A percentile compares a stretch with the other conserved stretches of the same genome.
Conservation (phyloP, 2,113 vertebrate genomes). For the Halichoeres trimaculatus region DNA sequence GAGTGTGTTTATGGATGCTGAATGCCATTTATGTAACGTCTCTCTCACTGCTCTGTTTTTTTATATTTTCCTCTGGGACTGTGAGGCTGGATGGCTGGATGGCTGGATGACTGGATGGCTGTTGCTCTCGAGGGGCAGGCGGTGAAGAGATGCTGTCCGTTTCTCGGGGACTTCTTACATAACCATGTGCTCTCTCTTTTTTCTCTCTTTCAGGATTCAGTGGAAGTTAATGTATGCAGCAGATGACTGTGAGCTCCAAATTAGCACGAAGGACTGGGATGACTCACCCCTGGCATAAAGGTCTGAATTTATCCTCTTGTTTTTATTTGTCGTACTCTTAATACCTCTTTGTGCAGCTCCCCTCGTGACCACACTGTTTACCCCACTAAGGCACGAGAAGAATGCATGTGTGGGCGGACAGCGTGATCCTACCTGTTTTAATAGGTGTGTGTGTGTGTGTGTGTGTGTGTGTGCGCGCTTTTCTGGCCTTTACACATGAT, state of each 20-base stretch:
- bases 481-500: background rate
- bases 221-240: conserved; percentile 35
- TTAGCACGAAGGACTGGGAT: conserved; percentile 9
- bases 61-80: background rate
- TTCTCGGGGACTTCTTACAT: conserved; percentile 47
- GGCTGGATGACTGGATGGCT: conserved; percentile 13
- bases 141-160: conserved; percentile 43
- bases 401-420: conserved; percentile 66
- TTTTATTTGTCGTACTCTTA: background rate
- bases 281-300: conserved; percentile 20
- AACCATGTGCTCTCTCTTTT: conserved; percentile 31
- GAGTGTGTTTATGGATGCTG: conserved; percentile 36
- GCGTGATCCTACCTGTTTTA: conserved; percentile 65
- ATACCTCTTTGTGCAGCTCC: conserved; percentile 5
- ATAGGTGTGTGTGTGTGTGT: conserved; percentile 24
- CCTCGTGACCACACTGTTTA: conserved; percentile 35
- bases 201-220: conserved; percentile 14
- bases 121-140: conserved; percentile 41
- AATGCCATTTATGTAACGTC: conserved; percentile 50
- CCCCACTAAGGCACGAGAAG: conserved; percentile 49
- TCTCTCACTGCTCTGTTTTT: background rate
- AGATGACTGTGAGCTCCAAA: conserved; percentile 13
- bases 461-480: conserved; percentile 10
- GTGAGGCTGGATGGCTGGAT: conserved; percentile 18
- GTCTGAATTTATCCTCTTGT: background rate